Evolutionary conservation across 2,888 invertebrate species (phyloP).

Genomic region (Protophormia terraenovae): DNA sequence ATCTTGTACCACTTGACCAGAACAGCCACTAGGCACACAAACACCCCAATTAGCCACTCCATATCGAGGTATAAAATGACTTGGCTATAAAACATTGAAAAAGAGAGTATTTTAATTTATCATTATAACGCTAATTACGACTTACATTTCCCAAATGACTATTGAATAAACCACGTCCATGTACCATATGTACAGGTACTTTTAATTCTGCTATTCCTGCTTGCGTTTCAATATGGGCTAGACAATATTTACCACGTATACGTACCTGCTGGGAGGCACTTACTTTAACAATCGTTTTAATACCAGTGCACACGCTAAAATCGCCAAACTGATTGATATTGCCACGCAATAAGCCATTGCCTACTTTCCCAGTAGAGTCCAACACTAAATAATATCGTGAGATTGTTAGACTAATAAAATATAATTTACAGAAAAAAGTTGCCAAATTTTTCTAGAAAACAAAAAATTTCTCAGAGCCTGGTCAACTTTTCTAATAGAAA

Average conservation of each 20-base stretch:
- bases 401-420: too few species aligned
- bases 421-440: too few species aligned
- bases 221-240: constrained; percentile 85
- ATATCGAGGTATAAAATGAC: constrained; percentile 88
- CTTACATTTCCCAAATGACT: constrained; percentile 85
- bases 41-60: constrained; percentile 88
- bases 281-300: constrained; percentile 83
- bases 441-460: too few species aligned
- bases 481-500: too few species aligned
- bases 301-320: constrained; percentile 85
- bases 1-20: constrained; percentile 82
- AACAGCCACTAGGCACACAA: constrained; percentile 86
- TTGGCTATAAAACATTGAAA: constrained; percentile 82
- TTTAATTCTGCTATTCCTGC: constrained; percentile 84
- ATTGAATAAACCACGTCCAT: constrained; percentile 85
- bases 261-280: constrained; percentile 84
- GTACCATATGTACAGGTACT: constrained; percentile 85
- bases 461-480: too few species aligned
- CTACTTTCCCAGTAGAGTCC: constrained; percentile 87
- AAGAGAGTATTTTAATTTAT: background rate
- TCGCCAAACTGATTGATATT: constrained; percentile 88
- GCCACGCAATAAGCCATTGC: constrained; percentile 86
- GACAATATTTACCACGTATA: constrained; percentile 87
- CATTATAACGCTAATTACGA: background rate
- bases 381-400: constrained; percentile 83